Base-by-base conservation (phyloP, 2,888 invertebrate species). In the Chymomyza fuscimana region DNA sequence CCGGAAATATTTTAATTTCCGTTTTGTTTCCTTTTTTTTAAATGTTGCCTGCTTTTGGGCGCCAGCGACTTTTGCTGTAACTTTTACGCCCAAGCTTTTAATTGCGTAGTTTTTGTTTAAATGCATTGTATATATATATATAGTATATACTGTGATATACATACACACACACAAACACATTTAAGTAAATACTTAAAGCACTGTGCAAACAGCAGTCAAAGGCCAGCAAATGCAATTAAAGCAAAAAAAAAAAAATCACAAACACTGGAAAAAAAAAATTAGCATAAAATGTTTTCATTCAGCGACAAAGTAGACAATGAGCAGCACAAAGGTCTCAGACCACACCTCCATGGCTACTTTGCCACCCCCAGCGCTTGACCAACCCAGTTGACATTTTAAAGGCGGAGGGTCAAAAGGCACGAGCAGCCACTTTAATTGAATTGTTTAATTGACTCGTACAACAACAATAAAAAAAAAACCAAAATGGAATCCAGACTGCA, bases 1-100 rank as follows among this genome's bases (percentile, higher is more conserved):
- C 77, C 82, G 89, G 89, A 89, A 88, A 86, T 86, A 81, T 87
- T 89, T 81, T 86, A 84, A 89, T 89, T 89, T 89, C 88, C 89
- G 84, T 51, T 73, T 73, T 68, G 74, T 68, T 51, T 59, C 16
- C 54, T 63, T 64, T 56, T 67, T 74, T 70, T 70, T 64, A 9
- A 65, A 59, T 73, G 74, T 72, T 77, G 77, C 76, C 70, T 63
- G 76, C 86, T 80, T 76, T 75, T 73, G 84, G 74, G 67, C 76
- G 67, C 46, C 65, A 66, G 69, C 74, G 72, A 70, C 72, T 60
- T 36, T 54, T 60, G 67, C 58, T 67, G 69, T 69, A 74, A 69
- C 62, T 72, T 70, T 58, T 58, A 36, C n/a, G 77, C 36, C 63
- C 25, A 71, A 32, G 56, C 63, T 77, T 84, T 80, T 81, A 78